These are phyloP conservation scores for Sardinella longiceps DNA, from an alignment of 2,797 vertebrate species.

Conservation along the genomic window DNA sequence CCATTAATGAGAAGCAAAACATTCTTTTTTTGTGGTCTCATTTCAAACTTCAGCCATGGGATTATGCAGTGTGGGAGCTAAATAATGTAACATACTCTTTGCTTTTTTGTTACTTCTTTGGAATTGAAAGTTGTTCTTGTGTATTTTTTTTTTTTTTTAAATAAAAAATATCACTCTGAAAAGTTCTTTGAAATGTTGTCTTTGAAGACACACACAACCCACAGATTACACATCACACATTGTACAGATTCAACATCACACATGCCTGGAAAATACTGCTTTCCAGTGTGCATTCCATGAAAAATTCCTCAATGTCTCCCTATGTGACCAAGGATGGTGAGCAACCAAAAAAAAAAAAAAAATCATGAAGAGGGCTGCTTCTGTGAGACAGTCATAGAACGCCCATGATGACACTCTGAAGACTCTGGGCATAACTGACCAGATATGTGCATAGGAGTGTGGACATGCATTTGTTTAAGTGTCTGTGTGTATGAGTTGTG, in stretches of 20 bases:
- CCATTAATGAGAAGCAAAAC: background rate
- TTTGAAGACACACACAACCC: background rate
- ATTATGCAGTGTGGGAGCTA: slow-evolving; percentile 1
- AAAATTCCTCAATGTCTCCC: background rate
- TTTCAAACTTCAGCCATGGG: background rate
- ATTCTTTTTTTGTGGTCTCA: background rate
- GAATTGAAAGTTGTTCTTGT: slow-evolving; percentile 23
- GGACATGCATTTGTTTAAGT: background rate
- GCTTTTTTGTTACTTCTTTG: slow-evolving; percentile 37
- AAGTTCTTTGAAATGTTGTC: background rate
- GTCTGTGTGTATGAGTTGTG: background rate
- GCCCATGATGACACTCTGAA: background rate
- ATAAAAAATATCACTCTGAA: background rate
- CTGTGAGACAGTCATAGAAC: background rate
- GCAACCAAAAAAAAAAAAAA: background rate
- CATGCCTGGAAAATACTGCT: background rate
- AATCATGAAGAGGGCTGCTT: background rate
- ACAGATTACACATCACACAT: background rate
- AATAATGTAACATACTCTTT: slow-evolving; percentile 18
- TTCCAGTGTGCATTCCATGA: background rate
- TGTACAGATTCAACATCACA: background rate
- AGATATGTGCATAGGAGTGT: background rate
- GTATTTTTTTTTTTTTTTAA: slow-evolving; percentile 6
- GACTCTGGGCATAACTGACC: background rate
- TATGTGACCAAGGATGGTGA: background rate